Conservation (phyloP, 2,888 invertebrate species). For the Lottia scabra region DNA sequence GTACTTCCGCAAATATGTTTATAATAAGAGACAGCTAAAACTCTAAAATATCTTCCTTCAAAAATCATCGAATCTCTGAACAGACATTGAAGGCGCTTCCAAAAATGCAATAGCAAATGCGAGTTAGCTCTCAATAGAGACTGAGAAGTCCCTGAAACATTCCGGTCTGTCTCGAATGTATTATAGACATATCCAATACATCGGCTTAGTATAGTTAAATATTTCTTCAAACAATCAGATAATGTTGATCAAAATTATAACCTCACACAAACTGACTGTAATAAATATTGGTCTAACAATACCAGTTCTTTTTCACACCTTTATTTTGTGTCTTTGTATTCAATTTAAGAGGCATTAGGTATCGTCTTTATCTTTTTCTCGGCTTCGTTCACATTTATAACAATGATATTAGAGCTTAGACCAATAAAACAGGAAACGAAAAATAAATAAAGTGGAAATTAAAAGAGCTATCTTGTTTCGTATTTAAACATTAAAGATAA, state of each 20-base stretch:
- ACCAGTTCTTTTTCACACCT: neutral
- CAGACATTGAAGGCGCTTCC: too few species aligned
- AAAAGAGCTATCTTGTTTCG: neutral
- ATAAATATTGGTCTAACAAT: neutral
- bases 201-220: too few species aligned
- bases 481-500: neutral
- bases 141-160: too few species aligned
- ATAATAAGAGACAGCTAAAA: too few species aligned
- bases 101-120: too few species aligned
- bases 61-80: too few species aligned
- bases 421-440: neutral
- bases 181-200: too few species aligned
- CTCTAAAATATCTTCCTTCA: too few species aligned
- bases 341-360: neutral
- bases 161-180: too few species aligned
- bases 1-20: too few species aligned
- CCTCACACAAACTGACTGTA: neutral
- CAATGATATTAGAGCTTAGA: neutral
- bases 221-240: too few species aligned
- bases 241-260: neutral
- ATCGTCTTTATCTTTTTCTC: neutral
- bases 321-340: neutral
- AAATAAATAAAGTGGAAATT: slow-evolving; percentile 4
- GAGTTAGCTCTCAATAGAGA: too few species aligned
- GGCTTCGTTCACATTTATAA: neutral